These are phyloP conservation scores for Corydoras sp. DNA, from an alignment of 2,113 vertebrate genomes.

Conservation along the genomic window DNA sequence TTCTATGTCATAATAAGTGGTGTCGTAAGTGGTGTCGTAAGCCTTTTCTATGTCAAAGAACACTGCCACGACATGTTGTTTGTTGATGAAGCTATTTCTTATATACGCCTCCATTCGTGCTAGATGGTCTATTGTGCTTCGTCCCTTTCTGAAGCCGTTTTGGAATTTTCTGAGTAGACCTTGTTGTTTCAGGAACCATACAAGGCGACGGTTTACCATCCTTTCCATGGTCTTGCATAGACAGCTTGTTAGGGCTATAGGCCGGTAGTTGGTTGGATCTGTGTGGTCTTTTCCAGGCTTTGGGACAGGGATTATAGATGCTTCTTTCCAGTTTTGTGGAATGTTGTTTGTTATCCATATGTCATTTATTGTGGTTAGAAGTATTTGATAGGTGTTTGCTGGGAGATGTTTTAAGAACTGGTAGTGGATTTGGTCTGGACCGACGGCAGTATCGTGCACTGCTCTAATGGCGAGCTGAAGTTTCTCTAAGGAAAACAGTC, in stretches of 20 bases:
- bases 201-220: neutral
- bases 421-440: neutral
- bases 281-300: neutral
- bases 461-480: neutral
- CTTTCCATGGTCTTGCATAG: neutral
- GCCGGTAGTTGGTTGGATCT: neutral
- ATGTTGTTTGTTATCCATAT: constrained; percentile 1
- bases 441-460: neutral
- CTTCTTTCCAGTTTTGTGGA: neutral
- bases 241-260: neutral
- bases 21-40: too few species aligned
- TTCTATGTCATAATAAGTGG: too few species aligned
- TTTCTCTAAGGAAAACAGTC: neutral
- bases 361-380: neutral
- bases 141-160: too few species aligned
- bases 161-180: neutral
- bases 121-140: neutral
- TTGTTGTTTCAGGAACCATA: neutral
- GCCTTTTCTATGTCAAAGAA: neutral
- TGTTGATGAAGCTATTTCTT: neutral
- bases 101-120: neutral
- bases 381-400: neutral
- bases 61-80: neutral
- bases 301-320: neutral
- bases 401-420: neutral